phyloP scores from a whole-genome alignment of 2,113 vertebrate species.

The Micromys minutus region DNA sequence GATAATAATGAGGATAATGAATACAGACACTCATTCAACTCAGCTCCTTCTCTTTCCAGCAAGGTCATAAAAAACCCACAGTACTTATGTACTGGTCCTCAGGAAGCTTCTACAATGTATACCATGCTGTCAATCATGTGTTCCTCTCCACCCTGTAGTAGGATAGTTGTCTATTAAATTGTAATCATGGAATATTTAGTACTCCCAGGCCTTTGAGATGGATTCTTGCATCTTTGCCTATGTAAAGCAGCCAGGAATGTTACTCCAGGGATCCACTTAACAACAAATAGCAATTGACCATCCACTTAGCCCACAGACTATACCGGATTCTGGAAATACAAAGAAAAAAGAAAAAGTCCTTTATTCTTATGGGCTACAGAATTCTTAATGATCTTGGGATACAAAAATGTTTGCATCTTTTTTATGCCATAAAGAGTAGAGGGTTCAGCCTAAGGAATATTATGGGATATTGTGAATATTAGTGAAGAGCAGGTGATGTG shows the following conservation, averaged over 20 bases:
- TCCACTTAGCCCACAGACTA: background rate
- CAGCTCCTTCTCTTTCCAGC: background rate
- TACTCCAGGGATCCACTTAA: background rate
- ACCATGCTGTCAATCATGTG: background rate
- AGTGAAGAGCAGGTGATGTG: background rate
- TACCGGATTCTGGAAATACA: background rate
- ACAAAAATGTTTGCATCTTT: background rate
- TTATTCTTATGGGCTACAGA: background rate
- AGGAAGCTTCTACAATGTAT: background rate
- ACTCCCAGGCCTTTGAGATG: background rate
- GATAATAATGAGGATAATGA: background rate
- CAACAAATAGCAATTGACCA: background rate
- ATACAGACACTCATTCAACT: background rate
- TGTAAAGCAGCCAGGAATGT: background rate
- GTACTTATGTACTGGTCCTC: background rate
- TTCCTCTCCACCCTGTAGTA: background rate
- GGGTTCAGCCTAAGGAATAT: background rate
- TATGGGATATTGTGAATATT: too few species aligned
- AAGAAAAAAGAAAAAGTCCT: background rate
- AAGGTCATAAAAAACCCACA: background rate
- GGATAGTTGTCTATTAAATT: background rate
- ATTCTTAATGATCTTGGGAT: background rate
- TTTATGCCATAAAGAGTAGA: too few species aligned
- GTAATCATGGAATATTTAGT: background rate
- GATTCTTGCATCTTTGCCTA: background rate